Conservation (phyloP, 2,888 invertebrate genomes). For the Prenolepis imparis region DNA sequence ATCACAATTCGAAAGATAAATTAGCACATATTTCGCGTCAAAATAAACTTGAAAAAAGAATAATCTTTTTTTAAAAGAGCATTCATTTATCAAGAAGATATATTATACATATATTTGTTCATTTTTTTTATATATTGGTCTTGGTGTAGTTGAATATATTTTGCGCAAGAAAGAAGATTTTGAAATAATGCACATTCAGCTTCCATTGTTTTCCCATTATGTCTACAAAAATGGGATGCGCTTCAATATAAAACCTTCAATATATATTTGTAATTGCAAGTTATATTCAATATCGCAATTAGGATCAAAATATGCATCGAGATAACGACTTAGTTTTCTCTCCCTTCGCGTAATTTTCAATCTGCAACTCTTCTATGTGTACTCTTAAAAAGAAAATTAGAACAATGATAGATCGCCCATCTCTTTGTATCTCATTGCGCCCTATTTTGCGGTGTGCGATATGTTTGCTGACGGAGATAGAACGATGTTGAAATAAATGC, state of each 20-base stretch:
- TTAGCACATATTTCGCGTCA: background rate
- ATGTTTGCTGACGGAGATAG: background rate
- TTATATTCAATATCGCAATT: background rate
- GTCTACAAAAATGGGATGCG: background rate
- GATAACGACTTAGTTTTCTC: background rate
- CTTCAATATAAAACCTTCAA: background rate
- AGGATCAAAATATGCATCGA: background rate
- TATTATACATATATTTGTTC: background rate
- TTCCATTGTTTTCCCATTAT: background rate
- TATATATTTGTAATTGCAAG: background rate
- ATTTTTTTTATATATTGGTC: background rate
- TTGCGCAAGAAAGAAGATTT: background rate
- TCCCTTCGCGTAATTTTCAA: background rate
- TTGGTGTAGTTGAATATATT: background rate
- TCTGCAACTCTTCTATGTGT: background rate
- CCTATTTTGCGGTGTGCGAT: background rate
- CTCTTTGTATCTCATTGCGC: background rate
- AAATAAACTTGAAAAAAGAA: background rate
- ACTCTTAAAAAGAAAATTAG: background rate
- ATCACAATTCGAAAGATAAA: background rate
- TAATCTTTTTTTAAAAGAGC: background rate
- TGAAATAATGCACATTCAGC: background rate
- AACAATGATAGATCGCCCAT: background rate
- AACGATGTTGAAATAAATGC: slow-evolving; percentile 12
- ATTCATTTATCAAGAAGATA: background rate